phyloP scores from a whole-genome alignment of 2,797 vertebrate species.

The Molossus molossus region DNA sequence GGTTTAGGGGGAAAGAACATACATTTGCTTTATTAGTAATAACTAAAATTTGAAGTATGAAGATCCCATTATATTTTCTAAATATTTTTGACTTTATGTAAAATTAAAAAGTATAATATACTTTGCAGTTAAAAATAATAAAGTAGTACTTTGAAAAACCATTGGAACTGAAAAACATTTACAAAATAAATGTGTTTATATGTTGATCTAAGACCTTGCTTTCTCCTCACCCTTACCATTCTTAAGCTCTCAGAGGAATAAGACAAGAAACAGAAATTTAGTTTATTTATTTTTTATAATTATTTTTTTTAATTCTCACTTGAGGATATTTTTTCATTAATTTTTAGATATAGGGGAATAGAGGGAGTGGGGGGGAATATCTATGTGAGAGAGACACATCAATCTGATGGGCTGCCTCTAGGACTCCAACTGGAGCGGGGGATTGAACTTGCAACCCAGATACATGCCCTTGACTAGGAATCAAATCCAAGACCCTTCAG shows the following conservation, averaged over 20 bases:
- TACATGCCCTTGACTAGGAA: no score
- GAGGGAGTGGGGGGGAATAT: no score
- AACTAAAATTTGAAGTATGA: background rate
- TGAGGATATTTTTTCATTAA: no score
- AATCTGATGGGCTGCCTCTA: no score
- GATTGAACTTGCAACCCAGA: no score
- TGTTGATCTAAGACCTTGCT: background rate
- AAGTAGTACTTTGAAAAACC: background rate
- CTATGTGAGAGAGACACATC: no score
- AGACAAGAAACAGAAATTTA: background rate
- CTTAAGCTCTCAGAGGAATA: background rate
- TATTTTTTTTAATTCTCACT: no score
- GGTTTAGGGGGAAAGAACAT: background rate
- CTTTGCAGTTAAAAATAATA: background rate
- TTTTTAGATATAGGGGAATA: no score
- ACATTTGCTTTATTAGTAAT: constrained; percentile 33
- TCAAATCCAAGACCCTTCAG: no score
- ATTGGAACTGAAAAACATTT: background rate
- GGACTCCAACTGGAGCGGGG: no score
- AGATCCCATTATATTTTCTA: background rate
- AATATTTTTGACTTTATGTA: constrained; percentile 38
- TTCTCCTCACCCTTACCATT: background rate
- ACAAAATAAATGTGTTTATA: background rate
- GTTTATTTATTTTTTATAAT: background rate
- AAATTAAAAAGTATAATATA: background rate